These are phyloP conservation scores for Drosophila meridiana DNA, from an alignment of 2,888 invertebrate genomes.

Conservation along the genomic window DNA sequence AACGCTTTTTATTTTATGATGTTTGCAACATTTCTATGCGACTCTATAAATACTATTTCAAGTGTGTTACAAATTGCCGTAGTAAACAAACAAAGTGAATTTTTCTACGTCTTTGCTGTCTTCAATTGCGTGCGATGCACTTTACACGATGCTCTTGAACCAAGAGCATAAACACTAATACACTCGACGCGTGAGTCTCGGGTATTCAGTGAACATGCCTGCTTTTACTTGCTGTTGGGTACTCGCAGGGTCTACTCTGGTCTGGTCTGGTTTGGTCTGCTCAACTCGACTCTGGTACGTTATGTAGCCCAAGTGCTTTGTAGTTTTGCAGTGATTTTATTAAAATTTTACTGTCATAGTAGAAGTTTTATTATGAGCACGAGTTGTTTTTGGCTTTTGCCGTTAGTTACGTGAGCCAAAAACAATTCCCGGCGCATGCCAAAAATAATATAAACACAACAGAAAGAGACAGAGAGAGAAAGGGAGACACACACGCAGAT, in stretches of 20 bases:
- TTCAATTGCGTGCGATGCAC: slow-evolving; percentile 53
- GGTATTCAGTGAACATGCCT: slow-evolving; percentile 21
- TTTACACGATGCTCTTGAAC: slow-evolving; percentile 48
- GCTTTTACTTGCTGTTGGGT: neutral
- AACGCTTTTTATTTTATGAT: neutral
- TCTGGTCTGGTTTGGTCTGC: slow-evolving; percentile 15
- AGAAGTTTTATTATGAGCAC: slow-evolving; percentile 73
- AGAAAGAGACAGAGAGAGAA: slow-evolving; percentile 18
- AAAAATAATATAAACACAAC: slow-evolving; percentile 47
- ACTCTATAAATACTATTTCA: slow-evolving; percentile 38
- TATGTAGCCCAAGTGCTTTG: slow-evolving; percentile 61
- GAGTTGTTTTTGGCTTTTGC: slow-evolving; percentile 33
- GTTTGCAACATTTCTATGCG: neutral
- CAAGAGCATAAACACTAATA: slow-evolving; percentile 29
- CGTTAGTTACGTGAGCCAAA: slow-evolving; percentile 60
- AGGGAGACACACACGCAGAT: slow-evolving; percentile 6
- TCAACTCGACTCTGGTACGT: slow-evolving; percentile 13
- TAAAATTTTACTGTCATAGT: slow-evolving; percentile 76
- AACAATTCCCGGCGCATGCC: slow-evolving; percentile 61
- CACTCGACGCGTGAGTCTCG: slow-evolving; percentile 22
- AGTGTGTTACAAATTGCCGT: slow-evolving; percentile 52
- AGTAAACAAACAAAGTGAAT: slow-evolving; percentile 33
- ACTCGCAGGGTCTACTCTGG: slow-evolving; percentile 4
- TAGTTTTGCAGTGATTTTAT: slow-evolving; percentile 74
- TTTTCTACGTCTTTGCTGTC: slow-evolving; percentile 22